Percentiles rank a stretch among this genome's conserved stretches.
These are phyloP conservation scores for Rallus limicola DNA, from an alignment of 2,113 vertebrate species.

Conservation along the genomic window DNA sequence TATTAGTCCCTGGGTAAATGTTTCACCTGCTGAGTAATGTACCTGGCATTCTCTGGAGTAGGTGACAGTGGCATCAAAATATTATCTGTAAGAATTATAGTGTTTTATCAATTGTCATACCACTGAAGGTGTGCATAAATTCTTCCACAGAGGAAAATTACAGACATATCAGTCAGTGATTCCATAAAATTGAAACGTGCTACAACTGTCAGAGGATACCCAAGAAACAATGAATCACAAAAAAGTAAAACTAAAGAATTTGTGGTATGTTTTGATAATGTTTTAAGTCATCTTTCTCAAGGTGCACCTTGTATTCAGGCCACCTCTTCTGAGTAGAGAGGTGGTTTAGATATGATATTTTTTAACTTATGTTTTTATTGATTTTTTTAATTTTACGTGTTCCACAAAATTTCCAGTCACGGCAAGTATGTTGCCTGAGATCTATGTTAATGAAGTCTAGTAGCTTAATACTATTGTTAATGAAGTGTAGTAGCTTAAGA, in stretches of 20 bases:
- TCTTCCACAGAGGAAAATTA: background rate
- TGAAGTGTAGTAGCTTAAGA: background rate
- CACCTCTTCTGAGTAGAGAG: background rate
- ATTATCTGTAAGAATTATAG: background rate
- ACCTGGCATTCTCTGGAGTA: background rate
- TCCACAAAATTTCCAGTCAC: background rate
- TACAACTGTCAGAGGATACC: background rate
- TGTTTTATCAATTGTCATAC: background rate
- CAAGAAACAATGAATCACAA: background rate
- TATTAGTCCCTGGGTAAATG: background rate
- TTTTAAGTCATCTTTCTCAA: background rate
- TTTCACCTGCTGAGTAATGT: background rate
- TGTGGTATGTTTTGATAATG: background rate
- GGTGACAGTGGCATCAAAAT: background rate
- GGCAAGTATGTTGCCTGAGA: background rate
- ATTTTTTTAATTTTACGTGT: background rate
- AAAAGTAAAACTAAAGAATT: background rate
- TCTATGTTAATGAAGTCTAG: background rate
- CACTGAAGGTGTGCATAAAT: background rate
- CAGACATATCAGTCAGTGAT: background rate
- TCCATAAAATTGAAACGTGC: background rate
- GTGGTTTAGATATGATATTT: background rate
- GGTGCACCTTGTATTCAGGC: background rate
- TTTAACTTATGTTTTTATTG: background rate
- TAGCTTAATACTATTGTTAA: background rate